Base-by-base conservation (phyloP, 2,113 vertebrate species). In the Rhinogobius similis region DNA sequence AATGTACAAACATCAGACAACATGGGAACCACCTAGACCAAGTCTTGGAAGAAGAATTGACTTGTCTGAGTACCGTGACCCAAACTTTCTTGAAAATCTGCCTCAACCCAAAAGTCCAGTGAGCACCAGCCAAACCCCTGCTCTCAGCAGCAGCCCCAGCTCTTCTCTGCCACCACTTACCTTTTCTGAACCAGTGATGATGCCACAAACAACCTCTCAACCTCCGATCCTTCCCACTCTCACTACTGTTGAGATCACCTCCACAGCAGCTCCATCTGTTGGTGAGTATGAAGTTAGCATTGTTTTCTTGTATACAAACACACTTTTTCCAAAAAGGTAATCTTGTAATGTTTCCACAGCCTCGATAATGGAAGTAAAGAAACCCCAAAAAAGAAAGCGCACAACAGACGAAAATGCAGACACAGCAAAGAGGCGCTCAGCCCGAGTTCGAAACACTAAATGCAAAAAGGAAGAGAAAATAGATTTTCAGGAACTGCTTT, bases 401-500 rank as follows among this genome's bases (percentile, higher is more conserved):
- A 89, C 82, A 16, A 69, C 90, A 0, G 98, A 99, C 82, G 98
- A 99, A 20, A 95, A 87, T 0, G 96, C 94, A 0, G 98, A 99
- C 78, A 97, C 96, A 0, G 97, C 97, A 1, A 99, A 99, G 76
- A 89, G 97, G 10, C 96, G 98, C 20, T 99, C 98, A 0, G 98
- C 98, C 7, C 94, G 98, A 1, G 98, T 99, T 62, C 92, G 97
- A 29, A 99, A 99, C 83, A 99, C 98, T 50, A 98, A 95, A 73
- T 96, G 96, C 88, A 99, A 99, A 71, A 99, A 99, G 62, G 98
- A 99, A 62, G 98, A 99, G 89, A 99, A 97, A 71, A 94, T 99
- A 10, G 98, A 99, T 73, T 98, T 99, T 80, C 98, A 99, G 72
- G 98, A 98, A 67, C 91, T 99, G 10, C 90, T 99, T 70, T 91